Evolutionary conservation across 2,797 vertebrate species (phyloP).

Genomic region (Tolypeutes matacus): DNA sequence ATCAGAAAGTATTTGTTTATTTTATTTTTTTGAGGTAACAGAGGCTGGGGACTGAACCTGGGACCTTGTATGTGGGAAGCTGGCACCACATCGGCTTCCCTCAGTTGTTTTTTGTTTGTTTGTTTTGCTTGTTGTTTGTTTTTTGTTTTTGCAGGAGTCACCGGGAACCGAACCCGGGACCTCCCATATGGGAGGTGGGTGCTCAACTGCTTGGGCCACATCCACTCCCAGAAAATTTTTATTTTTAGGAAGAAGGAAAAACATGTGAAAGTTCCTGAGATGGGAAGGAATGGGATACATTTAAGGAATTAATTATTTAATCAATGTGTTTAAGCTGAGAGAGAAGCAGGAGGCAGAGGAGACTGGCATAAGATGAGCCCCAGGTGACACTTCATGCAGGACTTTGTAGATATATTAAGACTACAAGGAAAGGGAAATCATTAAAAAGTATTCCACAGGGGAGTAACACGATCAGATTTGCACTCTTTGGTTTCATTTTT

Average conservation of each 20-base stretch:
- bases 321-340: background rate
- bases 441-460: background rate
- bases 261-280: background rate
- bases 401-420: background rate
- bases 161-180: too few relatives aligned
- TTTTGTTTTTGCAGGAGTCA: too few relatives aligned
- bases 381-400: background rate
- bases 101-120: too few relatives aligned
- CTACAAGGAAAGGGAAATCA: background rate
- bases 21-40: too few relatives aligned
- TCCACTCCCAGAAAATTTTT: background rate
- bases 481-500: background rate
- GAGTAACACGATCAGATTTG: background rate
- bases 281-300: background rate
- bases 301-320: conserved; percentile 4
- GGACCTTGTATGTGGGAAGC: too few relatives aligned
- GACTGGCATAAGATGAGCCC: background rate
- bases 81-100: too few relatives aligned
- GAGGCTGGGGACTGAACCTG: too few relatives aligned
- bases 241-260: background rate
- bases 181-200: too few relatives aligned
- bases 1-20: background rate
- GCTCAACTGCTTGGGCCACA: too few relatives aligned
- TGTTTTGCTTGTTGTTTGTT: too few relatives aligned
- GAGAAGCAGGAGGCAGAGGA: background rate